phyloP scores from a whole-genome alignment of 2,797 vertebrate genomes.

The Falco concolor region DNA sequence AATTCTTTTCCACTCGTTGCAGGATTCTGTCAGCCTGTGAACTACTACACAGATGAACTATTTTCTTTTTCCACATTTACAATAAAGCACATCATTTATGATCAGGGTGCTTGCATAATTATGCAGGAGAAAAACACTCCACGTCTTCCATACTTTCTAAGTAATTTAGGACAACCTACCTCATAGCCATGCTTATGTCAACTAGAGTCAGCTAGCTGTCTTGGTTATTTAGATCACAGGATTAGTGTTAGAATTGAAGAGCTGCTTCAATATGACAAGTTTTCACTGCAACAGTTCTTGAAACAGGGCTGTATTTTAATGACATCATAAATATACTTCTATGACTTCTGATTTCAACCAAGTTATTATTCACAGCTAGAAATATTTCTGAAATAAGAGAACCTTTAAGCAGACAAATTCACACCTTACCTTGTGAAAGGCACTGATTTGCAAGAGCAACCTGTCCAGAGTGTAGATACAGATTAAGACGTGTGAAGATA shows the following conservation, averaged over 20 bases:
- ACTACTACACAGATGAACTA: neutral
- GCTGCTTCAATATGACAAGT: neutral
- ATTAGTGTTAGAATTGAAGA: neutral
- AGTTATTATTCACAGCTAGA: neutral
- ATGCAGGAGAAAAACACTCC: neutral
- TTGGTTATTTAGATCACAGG: neutral
- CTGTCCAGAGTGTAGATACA: slow-evolving; percentile 93
- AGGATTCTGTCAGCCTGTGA: neutral
- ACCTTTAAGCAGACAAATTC: neutral
- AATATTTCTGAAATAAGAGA: neutral
- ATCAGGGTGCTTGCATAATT: neutral
- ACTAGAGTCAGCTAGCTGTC: neutral
- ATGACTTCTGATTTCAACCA: neutral
- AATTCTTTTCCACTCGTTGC: neutral
- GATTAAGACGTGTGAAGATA: slow-evolving; percentile 90
- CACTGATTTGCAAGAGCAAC: slow-evolving; percentile 96
- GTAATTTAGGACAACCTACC: neutral
- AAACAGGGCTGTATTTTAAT: neutral
- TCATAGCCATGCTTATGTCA: neutral
- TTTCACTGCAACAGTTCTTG: neutral
- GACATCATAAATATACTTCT: neutral
- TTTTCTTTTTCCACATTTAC: neutral
- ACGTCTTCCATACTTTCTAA: neutral
- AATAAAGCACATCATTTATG: neutral
- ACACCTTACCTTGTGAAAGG: slow-evolving; percentile 90